A percentile compares a stretch with the other conserved stretches of the same genome.
Evolutionary conservation across 2,113 vertebrate species (phyloP).

Genomic region (Notechis scutatus): DNA sequence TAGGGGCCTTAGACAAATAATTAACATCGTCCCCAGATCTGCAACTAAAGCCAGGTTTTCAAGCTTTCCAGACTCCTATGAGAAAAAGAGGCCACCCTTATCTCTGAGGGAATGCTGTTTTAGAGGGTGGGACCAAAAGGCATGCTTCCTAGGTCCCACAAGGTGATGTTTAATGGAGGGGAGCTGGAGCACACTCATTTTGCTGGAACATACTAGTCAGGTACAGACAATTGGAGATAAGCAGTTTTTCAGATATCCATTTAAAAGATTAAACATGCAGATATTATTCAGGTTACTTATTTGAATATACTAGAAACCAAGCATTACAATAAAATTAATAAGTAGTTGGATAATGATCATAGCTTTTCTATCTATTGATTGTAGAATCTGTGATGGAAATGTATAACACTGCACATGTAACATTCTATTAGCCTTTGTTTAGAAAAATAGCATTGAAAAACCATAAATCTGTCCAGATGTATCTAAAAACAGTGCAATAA

Average conservation of each 20-base stretch:
- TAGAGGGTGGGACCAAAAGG: not conserved
- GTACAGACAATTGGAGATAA: not conserved
- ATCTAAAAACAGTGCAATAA: not conserved
- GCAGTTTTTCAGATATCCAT: not conserved
- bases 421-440: not conserved
- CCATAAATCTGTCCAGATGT: not conserved
- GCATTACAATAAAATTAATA: not conserved
- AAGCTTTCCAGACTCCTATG: not conserved
- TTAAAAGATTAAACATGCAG: not conserved
- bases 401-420: not conserved
- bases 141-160: not conserved
- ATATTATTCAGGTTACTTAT: not conserved
- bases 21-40: not conserved
- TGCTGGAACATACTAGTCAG: not conserved
- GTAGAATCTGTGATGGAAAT: not conserved
- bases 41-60: not conserved
- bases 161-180: not conserved
- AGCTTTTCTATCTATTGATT: not conserved
- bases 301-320: not conserved
- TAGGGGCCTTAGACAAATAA: not conserved
- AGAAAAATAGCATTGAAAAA: not conserved
- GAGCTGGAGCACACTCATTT: not conserved
- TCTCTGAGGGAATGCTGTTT: not conserved
- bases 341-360: not conserved
- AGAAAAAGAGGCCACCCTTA: not conserved